phyloP scores from a whole-genome alignment of 2,113 vertebrate genomes.

The Polyodon spathula region DNA sequence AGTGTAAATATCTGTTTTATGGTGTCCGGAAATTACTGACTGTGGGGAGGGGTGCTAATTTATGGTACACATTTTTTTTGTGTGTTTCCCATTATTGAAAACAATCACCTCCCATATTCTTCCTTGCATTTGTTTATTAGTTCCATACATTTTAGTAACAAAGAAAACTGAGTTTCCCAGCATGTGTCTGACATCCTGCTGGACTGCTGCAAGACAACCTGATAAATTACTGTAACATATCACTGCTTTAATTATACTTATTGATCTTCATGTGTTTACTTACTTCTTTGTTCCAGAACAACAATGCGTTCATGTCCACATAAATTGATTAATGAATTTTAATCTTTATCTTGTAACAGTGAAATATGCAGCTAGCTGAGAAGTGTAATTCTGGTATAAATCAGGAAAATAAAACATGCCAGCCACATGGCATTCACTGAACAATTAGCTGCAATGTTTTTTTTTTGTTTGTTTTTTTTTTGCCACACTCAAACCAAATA shows the following conservation, averaged over 20 bases:
- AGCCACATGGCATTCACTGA: slow-evolving; percentile 26
- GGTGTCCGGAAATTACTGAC: not conserved
- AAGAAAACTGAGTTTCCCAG: slow-evolving; percentile 3
- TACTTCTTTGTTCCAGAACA: slow-evolving; percentile 45
- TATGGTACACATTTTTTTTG: not conserved
- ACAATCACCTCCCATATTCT: slow-evolving; percentile 30
- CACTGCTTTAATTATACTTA: slow-evolving; percentile 48
- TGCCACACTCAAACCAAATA: not conserved
- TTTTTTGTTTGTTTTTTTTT: no score
- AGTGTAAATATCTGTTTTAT: not conserved
- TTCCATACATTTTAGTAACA: not conserved
- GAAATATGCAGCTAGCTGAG: slow-evolving; percentile 29
- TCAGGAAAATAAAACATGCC: slow-evolving; percentile 22
- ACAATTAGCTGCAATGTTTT: slow-evolving; percentile 8
- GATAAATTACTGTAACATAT: slow-evolving; percentile 39
- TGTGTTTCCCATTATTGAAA: no score
- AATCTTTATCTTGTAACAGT: slow-evolving; percentile 34
- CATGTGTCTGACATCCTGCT: slow-evolving; percentile 32
- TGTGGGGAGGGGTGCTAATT: not conserved
- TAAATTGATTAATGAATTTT: slow-evolving; percentile 44
- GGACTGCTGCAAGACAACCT: slow-evolving; percentile 16
- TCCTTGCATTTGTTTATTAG: slow-evolving; percentile 45
- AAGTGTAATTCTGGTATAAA: slow-evolving; percentile 32
- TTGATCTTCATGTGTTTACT: slow-evolving; percentile 47
- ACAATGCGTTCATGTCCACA: slow-evolving; percentile 38